phyloP scores from a whole-genome alignment of 2,797 vertebrate species.

The Myoxocephalus aenaeus region DNA sequence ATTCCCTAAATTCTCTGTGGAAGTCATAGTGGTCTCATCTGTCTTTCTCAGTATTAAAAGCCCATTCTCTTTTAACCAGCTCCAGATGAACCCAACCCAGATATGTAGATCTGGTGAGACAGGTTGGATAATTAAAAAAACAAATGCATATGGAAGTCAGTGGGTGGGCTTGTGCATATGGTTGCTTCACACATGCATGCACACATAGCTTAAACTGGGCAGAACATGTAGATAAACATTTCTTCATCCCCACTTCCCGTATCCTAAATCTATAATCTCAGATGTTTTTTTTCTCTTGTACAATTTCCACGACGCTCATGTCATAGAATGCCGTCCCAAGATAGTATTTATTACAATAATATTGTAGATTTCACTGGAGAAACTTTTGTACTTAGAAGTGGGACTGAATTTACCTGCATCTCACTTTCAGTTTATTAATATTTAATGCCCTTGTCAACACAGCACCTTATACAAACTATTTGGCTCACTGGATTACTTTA shows the following conservation, averaged over 20 bases:
- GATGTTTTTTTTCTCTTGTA: not conserved
- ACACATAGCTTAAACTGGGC: not conserved
- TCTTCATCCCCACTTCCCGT: not conserved
- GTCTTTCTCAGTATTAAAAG: slow-evolving; percentile 57
- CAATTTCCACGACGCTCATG: not conserved
- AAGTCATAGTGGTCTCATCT: slow-evolving; percentile 64
- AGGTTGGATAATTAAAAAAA: slow-evolving; percentile 4
- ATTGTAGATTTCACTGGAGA: not conserved
- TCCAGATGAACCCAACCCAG: slow-evolving; percentile 44
- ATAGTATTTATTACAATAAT: not conserved
- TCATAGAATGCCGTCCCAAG: not conserved
- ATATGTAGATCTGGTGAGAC: slow-evolving; percentile 28
- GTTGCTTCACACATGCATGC: slow-evolving; percentile 5
- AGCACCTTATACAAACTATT: slow-evolving; percentile 16
- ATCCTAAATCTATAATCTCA: not conserved
- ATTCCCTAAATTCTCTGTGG: slow-evolving; percentile 73
- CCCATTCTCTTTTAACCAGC: slow-evolving; percentile 45
- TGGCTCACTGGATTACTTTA: slow-evolving; percentile 16
- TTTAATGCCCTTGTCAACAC: slow-evolving; percentile 41
- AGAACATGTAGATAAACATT: slow-evolving; percentile 1
- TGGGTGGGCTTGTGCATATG: not conserved
- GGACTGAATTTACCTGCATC: slow-evolving; percentile 19
- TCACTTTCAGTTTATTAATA: slow-evolving; percentile 55
- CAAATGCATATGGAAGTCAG: not conserved
- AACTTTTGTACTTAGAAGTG: slow-evolving; percentile 10